Percentiles rank a stretch among this genome's conserved stretches.
These are phyloP conservation scores for Megaceryle torquata DNA, from an alignment of 2,113 vertebrate genomes.

Conservation along the genomic window DNA sequence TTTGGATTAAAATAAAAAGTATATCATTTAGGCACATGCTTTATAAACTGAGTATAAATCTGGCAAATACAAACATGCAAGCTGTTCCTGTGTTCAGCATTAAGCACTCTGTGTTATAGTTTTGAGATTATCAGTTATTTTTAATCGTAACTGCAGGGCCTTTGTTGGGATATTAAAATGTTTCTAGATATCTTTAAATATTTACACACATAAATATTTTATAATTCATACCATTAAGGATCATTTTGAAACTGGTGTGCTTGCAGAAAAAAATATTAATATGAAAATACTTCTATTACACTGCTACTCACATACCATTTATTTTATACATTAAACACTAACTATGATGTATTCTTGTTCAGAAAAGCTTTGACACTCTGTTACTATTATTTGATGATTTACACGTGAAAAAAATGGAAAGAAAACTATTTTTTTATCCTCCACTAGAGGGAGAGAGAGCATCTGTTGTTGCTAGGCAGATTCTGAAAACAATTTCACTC, in stretches of 20 bases:
- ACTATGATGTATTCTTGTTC: background rate
- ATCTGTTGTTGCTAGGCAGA: conserved; percentile 55
- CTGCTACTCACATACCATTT: background rate
- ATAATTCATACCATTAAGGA: background rate
- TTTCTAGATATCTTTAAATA: background rate
- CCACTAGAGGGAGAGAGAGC: conserved; percentile 53
- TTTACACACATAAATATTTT: background rate
- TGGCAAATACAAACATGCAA: background rate
- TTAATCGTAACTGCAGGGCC: background rate
- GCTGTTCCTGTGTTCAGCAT: background rate
- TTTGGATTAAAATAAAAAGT: background rate
- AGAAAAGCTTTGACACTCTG: background rate
- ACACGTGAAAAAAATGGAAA: background rate
- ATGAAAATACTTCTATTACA: background rate
- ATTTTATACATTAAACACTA: background rate
- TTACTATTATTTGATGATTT: background rate
- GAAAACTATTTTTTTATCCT: background rate
- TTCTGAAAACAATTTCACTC: background rate
- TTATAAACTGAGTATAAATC: background rate
- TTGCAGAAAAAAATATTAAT: background rate
- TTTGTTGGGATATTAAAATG: background rate
- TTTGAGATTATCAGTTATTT: background rate
- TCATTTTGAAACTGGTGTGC: background rate
- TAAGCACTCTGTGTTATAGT: background rate
- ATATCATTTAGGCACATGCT: background rate